phyloP scores from a whole-genome alignment of 2,888 invertebrate genomes.

The Chouioia cunea region DNA sequence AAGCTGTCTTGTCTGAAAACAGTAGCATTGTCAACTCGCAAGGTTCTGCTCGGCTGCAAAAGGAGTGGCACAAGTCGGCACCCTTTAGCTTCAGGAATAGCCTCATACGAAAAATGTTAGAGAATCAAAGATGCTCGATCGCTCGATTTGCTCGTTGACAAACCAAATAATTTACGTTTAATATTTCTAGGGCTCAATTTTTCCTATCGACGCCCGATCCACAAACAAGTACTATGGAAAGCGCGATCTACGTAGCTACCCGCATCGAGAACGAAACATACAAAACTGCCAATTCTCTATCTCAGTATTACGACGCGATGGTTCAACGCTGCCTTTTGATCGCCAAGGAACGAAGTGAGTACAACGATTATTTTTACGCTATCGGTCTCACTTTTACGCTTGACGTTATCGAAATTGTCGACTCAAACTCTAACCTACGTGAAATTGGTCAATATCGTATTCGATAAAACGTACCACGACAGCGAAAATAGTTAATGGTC shows the following conservation, averaged over 20 bases:
- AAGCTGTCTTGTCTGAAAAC: constrained; percentile 43
- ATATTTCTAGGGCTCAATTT: constrained; percentile 43
- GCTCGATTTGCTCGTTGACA: too few relatives aligned
- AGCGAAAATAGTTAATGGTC: too few relatives aligned
- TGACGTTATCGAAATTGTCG: too few relatives aligned
- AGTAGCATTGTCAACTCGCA: constrained; percentile 40
- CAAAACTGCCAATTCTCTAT: constrained; percentile 41
- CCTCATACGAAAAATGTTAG: constrained; percentile 47
- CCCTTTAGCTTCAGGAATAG: constrained; percentile 43
- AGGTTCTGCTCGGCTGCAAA: constrained; percentile 30
- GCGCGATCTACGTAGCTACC: constrained; percentile 43
- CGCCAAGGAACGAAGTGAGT: constrained; percentile 42
- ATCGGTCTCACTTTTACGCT: not conserved
- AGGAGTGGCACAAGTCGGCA: constrained; percentile 46
- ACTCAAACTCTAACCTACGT: too few relatives aligned
- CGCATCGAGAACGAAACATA: constrained; percentile 46
- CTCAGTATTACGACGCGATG: constrained; percentile 47
- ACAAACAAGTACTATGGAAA: constrained; percentile 35
- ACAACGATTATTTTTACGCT: not conserved
- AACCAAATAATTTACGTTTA: constrained; percentile 1
- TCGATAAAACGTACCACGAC: too few relatives aligned
- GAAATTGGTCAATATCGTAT: not conserved
- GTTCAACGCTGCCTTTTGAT: constrained; percentile 44
- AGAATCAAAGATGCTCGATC: not conserved
- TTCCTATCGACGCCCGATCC: constrained; percentile 41